phyloP scores from a whole-genome alignment of 2,888 invertebrate genomes.

The Dermolepida albohirtum region DNA sequence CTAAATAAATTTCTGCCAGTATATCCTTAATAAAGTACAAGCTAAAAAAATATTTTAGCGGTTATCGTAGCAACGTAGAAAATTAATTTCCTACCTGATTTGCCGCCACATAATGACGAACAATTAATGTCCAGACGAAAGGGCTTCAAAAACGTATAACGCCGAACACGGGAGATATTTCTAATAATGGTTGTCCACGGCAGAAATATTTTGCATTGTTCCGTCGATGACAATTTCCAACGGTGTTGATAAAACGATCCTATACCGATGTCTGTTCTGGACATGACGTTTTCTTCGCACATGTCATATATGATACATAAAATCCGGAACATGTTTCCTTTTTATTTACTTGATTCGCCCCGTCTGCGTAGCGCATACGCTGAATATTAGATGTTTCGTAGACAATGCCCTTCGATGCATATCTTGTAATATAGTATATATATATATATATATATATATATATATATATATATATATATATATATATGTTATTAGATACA shows the following conservation, averaged over 20 bases:
- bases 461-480: too few species aligned
- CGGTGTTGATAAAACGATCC: conserved; percentile 27
- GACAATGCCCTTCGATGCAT: too few species aligned
- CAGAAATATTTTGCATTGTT: conserved; percentile 43
- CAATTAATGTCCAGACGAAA: conserved; percentile 22
- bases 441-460: too few species aligned
- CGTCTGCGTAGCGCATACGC: too few species aligned
- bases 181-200: conserved; percentile 37
- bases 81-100: conserved; percentile 15
- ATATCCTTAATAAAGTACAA: too few species aligned
- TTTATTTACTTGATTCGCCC: not conserved
- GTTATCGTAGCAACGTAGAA: not conserved
- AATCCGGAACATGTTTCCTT: conserved; percentile 10
- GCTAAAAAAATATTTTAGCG: too few species aligned
- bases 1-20: too few species aligned
- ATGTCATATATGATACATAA: conserved; percentile 21
- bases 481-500: too few species aligned
- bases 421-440: too few species aligned
- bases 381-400: too few species aligned
- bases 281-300: conserved; percentile 35
- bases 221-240: conserved; percentile 37
- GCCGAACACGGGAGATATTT: conserved; percentile 22
- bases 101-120: conserved; percentile 1
- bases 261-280: conserved; percentile 12
- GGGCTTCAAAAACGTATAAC: not conserved